Conservation (phyloP, 2,888 invertebrate genomes). For the Nebria brevicollis region DNA sequence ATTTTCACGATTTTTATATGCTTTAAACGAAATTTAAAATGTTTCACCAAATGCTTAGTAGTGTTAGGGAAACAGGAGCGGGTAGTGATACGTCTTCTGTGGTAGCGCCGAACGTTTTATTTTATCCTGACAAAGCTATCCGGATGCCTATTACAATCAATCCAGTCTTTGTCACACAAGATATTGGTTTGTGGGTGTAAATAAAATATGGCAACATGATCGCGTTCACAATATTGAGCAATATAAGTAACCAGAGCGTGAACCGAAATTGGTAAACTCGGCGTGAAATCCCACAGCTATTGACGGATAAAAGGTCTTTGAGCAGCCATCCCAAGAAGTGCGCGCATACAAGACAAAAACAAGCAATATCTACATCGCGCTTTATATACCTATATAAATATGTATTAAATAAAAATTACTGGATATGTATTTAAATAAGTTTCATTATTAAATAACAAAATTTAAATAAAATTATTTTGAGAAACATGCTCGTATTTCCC, state of each 20-base stretch:
- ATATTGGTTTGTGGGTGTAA: slow-evolving; percentile 45
- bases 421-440: too few relatives aligned
- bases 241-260: slow-evolving; percentile 48
- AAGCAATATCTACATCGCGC: background rate
- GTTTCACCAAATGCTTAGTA: too few relatives aligned
- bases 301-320: slow-evolving; percentile 43
- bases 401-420: too few relatives aligned
- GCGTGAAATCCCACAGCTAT: slow-evolving; percentile 44
- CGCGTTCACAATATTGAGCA: slow-evolving; percentile 47
- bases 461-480: too few relatives aligned
- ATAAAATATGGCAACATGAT: slow-evolving; percentile 48
- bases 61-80: slow-evolving; percentile 15
- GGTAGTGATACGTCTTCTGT: slow-evolving; percentile 8
- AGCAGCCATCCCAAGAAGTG: slow-evolving; percentile 16
- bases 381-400: too few relatives aligned
- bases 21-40: too few relatives aligned
- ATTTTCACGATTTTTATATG: too few relatives aligned
- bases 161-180: slow-evolving; percentile 13
- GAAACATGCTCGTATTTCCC: too few relatives aligned
- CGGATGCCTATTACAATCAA: slow-evolving; percentile 36
- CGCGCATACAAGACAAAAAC: background rate
- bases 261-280: slow-evolving; percentile 43
- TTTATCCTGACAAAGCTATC: slow-evolving; percentile 35
- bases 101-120: slow-evolving; percentile 6
- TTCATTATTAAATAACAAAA: too few relatives aligned